Percentiles rank a stretch among this genome's conserved stretches.
These are phyloP conservation scores for Agelas oroides DNA, from an alignment of 37 sponge, comb jelly and placozoan genomes.

Conservation along the genomic window DNA sequence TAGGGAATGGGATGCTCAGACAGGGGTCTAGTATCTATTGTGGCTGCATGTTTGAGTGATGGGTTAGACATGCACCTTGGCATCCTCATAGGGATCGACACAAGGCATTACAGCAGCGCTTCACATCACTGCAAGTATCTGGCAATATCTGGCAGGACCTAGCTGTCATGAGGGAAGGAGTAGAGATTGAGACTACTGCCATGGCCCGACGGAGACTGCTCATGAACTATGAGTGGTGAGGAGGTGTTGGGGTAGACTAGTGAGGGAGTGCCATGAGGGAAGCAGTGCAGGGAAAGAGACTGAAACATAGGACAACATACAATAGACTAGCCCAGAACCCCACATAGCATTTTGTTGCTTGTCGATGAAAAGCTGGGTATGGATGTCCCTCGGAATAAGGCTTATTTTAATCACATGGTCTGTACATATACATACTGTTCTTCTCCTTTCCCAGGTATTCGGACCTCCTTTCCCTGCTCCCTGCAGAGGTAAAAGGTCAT, in stretches of 20 bases:
- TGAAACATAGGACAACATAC: too few species aligned
- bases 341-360: too few species aligned
- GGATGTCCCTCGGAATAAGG: too few species aligned
- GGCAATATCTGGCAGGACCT: conserved; percentile 62
- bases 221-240: conserved; percentile 80
- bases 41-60: background rate
- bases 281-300: too few species aligned
- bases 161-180: conserved; percentile 62
- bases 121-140: conserved; percentile 28
- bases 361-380: too few species aligned
- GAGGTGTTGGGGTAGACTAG: too few species aligned
- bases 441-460: background rate
- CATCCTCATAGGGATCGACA: conserved; percentile 44
- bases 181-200: conserved; percentile 64
- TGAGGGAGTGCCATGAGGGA: too few species aligned
- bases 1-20: background rate
- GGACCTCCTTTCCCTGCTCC: background rate
- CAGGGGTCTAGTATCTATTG: background rate
- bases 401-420: too few species aligned
- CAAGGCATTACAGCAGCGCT: conserved; percentile 50
- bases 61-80: too few species aligned
- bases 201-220: conserved; percentile 76
- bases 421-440: too few species aligned
- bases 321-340: too few species aligned
- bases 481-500: conserved; percentile 21